Conservation (phyloP, 1,140 invertebrate genomes). For the Heterodera carotae region DNA sequence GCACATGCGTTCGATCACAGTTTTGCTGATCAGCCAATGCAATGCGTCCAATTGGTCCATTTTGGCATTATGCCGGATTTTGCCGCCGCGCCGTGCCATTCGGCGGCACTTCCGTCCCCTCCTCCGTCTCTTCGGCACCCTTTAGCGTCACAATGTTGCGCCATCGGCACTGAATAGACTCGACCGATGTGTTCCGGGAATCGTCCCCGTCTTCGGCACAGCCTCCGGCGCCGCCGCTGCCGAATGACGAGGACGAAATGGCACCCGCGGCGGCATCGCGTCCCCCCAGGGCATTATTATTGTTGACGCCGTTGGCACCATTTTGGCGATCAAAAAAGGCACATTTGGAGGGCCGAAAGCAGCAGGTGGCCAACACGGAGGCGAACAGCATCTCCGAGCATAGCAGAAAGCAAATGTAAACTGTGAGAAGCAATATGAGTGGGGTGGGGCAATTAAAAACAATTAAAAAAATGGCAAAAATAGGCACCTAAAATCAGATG, state of each 20-base stretch:
- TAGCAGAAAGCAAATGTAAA: constrained; percentile 59
- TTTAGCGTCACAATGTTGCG: neutral
- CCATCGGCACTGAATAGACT: neutral
- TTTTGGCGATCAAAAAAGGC: constrained; percentile 15
- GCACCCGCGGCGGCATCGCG: neutral
- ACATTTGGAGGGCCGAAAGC: constrained; percentile 41
- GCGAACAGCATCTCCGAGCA: constrained; percentile 59
- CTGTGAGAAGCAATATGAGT: constrained; percentile 46
- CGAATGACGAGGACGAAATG: neutral
- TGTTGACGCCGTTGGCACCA: neutral
- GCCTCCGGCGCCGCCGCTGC: no score
- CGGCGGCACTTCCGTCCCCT: neutral
- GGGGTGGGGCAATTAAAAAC: no score
- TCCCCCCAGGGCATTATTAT: neutral
- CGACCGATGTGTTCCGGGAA: neutral
- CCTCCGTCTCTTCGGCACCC: neutral
- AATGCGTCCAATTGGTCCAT: no score
- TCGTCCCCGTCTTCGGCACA: neutral
- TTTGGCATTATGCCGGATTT: no score
- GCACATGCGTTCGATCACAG: no score
- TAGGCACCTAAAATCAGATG: no score
- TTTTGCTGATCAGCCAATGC: no score
- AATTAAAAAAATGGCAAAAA: no score
- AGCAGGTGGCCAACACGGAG: constrained; percentile 47
- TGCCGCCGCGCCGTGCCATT: no score